Conservation (phyloP, 2,797 vertebrate genomes). For the Podarcis siculus region DNA sequence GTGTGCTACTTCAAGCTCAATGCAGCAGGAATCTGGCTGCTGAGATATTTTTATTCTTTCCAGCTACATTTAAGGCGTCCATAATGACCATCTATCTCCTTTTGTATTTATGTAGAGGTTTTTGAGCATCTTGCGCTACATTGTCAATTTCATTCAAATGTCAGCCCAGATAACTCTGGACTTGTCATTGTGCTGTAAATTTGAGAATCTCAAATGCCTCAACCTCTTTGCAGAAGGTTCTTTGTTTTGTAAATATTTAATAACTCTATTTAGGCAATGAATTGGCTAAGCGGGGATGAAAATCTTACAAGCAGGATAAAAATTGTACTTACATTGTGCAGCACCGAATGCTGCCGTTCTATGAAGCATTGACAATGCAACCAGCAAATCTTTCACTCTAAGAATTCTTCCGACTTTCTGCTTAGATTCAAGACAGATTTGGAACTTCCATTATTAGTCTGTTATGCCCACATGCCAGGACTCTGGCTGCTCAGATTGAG, state of each 20-base stretch:
- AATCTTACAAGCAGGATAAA: slow-evolving; percentile 29
- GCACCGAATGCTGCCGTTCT: neutral
- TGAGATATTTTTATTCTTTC: slow-evolving; percentile 54
- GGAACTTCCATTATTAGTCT: neutral
- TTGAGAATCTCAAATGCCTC: slow-evolving; percentile 39
- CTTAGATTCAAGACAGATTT: neutral
- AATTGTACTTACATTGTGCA: neutral
- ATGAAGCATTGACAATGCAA: neutral
- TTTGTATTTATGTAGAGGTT: slow-evolving; percentile 44
- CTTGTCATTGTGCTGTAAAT: slow-evolving; percentile 40
- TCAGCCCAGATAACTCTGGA: slow-evolving; percentile 20
- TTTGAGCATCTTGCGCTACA: slow-evolving; percentile 33
- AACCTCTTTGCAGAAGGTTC: slow-evolving; percentile 26
- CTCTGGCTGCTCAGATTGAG: neutral
- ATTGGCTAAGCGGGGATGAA: neutral
- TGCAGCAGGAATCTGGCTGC: slow-evolving; percentile 30
- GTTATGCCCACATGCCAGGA: neutral
- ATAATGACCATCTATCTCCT: slow-evolving; percentile 2
- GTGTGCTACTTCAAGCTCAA: slow-evolving; percentile 50
- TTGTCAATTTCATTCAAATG: slow-evolving; percentile 4
- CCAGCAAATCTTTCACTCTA: neutral
- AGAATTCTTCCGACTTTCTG: neutral
- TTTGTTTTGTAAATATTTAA: slow-evolving; percentile 49
- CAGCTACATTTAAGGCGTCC: slow-evolving; percentile 36
- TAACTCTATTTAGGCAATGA: slow-evolving; percentile 2